phyloP scores from a whole-genome alignment of 1,140 invertebrate genomes.

The Hormaphis cornu region DNA sequence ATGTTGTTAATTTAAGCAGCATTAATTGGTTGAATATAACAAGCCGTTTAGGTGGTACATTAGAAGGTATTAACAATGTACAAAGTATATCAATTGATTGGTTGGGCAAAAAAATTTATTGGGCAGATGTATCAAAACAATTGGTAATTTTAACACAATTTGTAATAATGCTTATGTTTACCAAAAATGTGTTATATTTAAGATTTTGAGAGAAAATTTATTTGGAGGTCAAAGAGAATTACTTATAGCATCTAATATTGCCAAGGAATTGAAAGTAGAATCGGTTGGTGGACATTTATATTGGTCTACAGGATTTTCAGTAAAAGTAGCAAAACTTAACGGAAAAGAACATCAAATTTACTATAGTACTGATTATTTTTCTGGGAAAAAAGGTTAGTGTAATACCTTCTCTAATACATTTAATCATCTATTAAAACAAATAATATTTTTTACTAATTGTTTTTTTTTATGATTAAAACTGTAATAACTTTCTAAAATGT shows the following conservation, averaged over 20 bases:
- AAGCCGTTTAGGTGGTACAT: constrained; percentile 46
- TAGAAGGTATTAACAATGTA: constrained; percentile 58
- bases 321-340: constrained; percentile 69
- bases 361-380: constrained; percentile 63
- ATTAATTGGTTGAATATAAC: constrained; percentile 62
- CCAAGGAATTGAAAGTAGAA: constrained; percentile 58
- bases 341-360: constrained; percentile 64
- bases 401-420: too few species aligned
- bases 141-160: constrained; percentile 47
- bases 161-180: background rate
- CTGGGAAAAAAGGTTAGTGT: constrained; percentile 68
- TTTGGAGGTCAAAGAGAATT: constrained; percentile 59
- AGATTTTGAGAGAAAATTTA: constrained; percentile 48
- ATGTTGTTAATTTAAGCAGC: constrained; percentile 63
- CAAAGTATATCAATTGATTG: constrained; percentile 76
- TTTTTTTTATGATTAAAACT: too few species aligned
- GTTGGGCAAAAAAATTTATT: constrained; percentile 79
- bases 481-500: too few species aligned
- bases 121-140: constrained; percentile 76
- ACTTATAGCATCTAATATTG: constrained; percentile 65
- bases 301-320: constrained; percentile 73
- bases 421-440: too few species aligned
- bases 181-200: background rate
- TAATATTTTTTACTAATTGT: too few species aligned
- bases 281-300: constrained; percentile 71